A percentile compares a stretch with the other conserved stretches of the same genome.
Conservation (phyloP, 1,140 invertebrate species). For the Prorops nasuta region DNA sequence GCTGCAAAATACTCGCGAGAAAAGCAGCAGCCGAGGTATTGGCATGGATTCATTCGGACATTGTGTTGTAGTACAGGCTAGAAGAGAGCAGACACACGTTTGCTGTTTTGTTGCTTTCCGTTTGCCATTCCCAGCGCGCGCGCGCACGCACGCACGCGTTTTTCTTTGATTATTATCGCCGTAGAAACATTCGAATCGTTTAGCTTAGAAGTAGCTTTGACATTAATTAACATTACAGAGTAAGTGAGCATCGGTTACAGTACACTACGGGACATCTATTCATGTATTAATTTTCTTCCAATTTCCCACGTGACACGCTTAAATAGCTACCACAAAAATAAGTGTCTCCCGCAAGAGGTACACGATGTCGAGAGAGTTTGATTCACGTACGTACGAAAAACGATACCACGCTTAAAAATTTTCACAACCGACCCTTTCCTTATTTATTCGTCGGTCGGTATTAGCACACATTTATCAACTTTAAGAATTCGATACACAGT, state of each 20-base stretch:
- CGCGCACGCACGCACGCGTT: too few relatives aligned
- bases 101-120: too few relatives aligned
- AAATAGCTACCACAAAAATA: constrained; percentile 19
- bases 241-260: neutral
- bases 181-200: too few relatives aligned
- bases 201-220: too few relatives aligned
- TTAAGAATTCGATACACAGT: constrained; percentile 24
- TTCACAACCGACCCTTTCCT: neutral
- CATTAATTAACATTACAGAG: too few relatives aligned
- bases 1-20: too few relatives aligned
- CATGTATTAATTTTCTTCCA: neutral
- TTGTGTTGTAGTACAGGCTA: too few relatives aligned
- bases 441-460: neutral
- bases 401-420: neutral
- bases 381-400: neutral
- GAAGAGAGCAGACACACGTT: too few relatives aligned
- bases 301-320: constrained; percentile 8
- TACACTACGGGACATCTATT: constrained; percentile 7
- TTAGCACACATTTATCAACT: too few relatives aligned
- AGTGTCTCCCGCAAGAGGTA: constrained; percentile 15
- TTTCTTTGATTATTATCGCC: constrained; percentile 1
- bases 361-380: constrained; percentile 7
- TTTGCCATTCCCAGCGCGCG: constrained; percentile 1
- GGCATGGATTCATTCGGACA: too few relatives aligned
- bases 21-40: too few relatives aligned